Conservation (phyloP, 2,888 invertebrate genomes). For the Drosophila niveifrons region DNA sequence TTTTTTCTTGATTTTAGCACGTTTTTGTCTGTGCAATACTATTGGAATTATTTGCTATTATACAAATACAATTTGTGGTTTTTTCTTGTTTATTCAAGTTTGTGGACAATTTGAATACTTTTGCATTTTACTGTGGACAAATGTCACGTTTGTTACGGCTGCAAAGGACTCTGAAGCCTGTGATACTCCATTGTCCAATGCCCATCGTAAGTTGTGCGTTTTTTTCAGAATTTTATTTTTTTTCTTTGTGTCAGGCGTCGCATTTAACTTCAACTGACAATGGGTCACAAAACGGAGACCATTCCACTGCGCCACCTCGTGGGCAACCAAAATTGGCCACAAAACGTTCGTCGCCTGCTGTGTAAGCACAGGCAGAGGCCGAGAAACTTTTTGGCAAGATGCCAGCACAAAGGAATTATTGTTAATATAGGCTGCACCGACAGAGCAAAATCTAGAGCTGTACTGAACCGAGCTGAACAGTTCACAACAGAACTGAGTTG, state of each 20-base stretch:
- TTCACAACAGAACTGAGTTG: slow-evolving; percentile 8
- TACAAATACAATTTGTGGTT: neutral
- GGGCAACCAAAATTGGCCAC: slow-evolving; percentile 71
- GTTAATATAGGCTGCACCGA: slow-evolving; percentile 73
- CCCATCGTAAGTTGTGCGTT: slow-evolving; percentile 46
- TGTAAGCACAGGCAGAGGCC: slow-evolving; percentile 39
- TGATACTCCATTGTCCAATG: slow-evolving; percentile 46
- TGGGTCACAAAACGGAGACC: slow-evolving; percentile 62
- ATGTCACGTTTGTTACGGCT: slow-evolving; percentile 39
- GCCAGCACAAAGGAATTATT: slow-evolving; percentile 75
- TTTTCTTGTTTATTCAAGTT: slow-evolving; percentile 21
- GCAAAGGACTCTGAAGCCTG: slow-evolving; percentile 20
- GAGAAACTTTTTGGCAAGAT: slow-evolving; percentile 69
- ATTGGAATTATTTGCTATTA: neutral
- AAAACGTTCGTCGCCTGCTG: slow-evolving; percentile 76
- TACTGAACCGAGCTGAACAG: slow-evolving; percentile 16
- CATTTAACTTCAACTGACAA: slow-evolving; percentile 69
- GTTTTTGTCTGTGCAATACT: neutral
- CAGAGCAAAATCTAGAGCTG: slow-evolving; percentile 34
- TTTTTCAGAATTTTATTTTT: slow-evolving; percentile 18
- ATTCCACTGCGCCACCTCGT: slow-evolving; percentile 37
- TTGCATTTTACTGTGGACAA: slow-evolving; percentile 50
- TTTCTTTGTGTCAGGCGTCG: slow-evolving; percentile 65
- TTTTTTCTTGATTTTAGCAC: too few relatives aligned
- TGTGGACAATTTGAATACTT: slow-evolving; percentile 22